Evolutionary conservation across 1,140 invertebrate species (phyloP).

Genomic region (Drosophila insularis): DNA sequence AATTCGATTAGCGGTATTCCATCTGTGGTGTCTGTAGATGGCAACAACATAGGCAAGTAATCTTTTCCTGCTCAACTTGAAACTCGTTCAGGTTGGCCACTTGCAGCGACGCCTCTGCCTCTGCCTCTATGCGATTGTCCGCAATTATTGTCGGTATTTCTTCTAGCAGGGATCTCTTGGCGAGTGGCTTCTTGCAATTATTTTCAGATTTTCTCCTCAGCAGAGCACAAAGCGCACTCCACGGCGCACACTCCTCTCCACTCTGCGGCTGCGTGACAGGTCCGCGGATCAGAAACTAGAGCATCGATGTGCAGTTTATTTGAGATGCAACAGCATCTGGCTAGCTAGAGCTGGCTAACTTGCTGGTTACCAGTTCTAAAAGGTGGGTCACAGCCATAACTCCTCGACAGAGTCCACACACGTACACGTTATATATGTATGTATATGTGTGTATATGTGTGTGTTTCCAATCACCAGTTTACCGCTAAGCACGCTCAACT

Average conservation of each 20-base stretch:
- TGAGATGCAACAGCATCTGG: constrained; percentile 38
- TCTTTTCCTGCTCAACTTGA: constrained; percentile 67
- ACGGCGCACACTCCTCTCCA: too few relatives aligned
- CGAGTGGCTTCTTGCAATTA: constrained; percentile 72
- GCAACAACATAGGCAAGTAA: constrained; percentile 52
- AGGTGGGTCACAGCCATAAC: constrained; percentile 78
- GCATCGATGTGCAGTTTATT: constrained; percentile 62
- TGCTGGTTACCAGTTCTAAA: constrained; percentile 63
- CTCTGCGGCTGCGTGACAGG: constrained; percentile 67
- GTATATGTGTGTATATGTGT: constrained; percentile 21
- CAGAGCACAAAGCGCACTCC: constrained; percentile 4
- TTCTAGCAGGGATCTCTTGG: constrained; percentile 61
- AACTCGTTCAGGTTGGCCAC: constrained; percentile 60
- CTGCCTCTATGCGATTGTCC: constrained; percentile 36
- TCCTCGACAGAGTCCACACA: constrained; percentile 33
- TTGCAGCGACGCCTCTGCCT: constrained; percentile 22
- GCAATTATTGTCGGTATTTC: constrained; percentile 55
- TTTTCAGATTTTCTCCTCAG: constrained; percentile 75
- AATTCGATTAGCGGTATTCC: constrained; percentile 71
- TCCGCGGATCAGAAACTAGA: constrained; percentile 73
- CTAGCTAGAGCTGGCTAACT: constrained; percentile 6
- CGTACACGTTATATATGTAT: constrained; percentile 9
- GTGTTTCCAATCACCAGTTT: constrained; percentile 65
- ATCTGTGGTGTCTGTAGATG: constrained; percentile 18
- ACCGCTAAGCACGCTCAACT: constrained; percentile 65